These are phyloP conservation scores for Sthenelais limicola DNA, from an alignment of 2,888 invertebrate species.

Conservation along the genomic window DNA sequence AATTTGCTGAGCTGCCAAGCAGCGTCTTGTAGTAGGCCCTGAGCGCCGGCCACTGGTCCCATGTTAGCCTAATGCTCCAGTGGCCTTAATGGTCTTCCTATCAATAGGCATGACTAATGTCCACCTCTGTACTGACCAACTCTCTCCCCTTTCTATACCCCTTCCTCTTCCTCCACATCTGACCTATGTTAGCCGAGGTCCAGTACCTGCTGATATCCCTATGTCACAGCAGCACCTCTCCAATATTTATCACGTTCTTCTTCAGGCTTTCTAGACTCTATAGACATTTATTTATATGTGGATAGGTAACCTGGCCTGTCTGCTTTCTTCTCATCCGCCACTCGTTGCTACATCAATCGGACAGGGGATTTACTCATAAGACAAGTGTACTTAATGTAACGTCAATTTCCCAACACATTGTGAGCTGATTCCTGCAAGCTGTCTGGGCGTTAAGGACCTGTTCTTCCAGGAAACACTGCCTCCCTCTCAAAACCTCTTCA, in stretches of 20 bases:
- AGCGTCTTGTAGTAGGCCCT: conserved; percentile 14
- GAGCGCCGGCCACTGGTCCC: background rate
- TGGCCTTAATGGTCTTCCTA: background rate
- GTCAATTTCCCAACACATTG: too few species aligned
- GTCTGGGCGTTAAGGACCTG: conserved; percentile 22
- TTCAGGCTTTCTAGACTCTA: too few species aligned
- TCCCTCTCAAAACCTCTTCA: too few species aligned
- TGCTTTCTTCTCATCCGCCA: too few species aligned
- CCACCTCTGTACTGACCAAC: background rate
- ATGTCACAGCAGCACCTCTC: too few species aligned
- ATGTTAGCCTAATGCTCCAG: background rate
- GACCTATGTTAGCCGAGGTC: conserved; percentile 28
- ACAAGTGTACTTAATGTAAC: conserved; percentile 18
- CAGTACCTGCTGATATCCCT: too few species aligned
- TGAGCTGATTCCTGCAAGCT: conserved; percentile 13
- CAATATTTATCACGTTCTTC: too few species aligned
- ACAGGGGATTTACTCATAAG: conserved; percentile 2
- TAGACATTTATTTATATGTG: too few species aligned
- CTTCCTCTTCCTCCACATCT: background rate
- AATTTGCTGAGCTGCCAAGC: conserved; percentile 15
- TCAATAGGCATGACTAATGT: conserved; percentile 3
- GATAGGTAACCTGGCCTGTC: too few species aligned
- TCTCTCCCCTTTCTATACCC: too few species aligned
- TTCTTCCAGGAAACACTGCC: conserved; percentile 22
- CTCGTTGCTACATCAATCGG: background rate